Percentiles rank a stretch among this genome's conserved stretches.
phyloP scores from a whole-genome alignment of 2,888 invertebrate genomes.

The Drosophila neoperkinsi region DNA sequence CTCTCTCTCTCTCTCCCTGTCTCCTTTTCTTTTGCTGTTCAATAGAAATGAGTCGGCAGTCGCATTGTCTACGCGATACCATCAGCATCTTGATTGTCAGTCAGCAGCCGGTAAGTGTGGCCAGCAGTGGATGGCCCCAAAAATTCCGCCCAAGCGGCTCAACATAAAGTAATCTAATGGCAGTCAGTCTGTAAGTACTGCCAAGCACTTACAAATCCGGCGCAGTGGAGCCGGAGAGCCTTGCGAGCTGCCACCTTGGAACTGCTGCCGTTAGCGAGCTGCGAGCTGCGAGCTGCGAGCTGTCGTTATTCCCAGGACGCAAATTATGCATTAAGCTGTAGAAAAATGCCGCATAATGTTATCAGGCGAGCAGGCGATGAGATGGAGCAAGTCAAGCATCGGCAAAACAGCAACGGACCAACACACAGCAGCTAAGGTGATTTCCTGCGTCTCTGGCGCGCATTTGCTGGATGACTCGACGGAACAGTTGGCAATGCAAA shows the following conservation, averaged over 20 bases:
- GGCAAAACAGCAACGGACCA: conserved; percentile 6
- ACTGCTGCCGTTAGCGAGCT: conserved; percentile 20
- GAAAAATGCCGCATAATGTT: conserved; percentile 77
- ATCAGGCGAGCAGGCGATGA: conserved; percentile 55
- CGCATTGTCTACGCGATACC: conserved; percentile 46
- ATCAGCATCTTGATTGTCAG: conserved; percentile 56
- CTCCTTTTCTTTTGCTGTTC: conserved; percentile 22
- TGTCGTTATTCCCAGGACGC: conserved; percentile 73
- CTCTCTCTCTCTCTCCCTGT: background rate
- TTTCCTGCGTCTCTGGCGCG: conserved; percentile 33
- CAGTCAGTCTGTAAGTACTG: conserved; percentile 68
- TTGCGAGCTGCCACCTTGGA: conserved; percentile 40
- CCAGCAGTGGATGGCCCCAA: conserved; percentile 30
- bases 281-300: conserved; percentile 24
- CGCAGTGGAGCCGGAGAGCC: background rate
- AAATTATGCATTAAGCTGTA: conserved; percentile 80
- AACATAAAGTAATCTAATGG: conserved; percentile 72
- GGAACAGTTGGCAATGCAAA: conserved; percentile 39
- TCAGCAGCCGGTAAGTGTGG: conserved; percentile 20
- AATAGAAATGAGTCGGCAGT: conserved; percentile 33
- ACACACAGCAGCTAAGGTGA: conserved; percentile 41
- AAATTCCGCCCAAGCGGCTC: conserved; percentile 51
- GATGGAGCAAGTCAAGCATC: conserved; percentile 20
- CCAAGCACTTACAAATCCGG: conserved; percentile 55
- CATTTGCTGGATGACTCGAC: conserved; percentile 31